Evolutionary conservation across 2,113 vertebrate species (phyloP).

Genomic region (Oncorhynchus clarkii): DNA sequence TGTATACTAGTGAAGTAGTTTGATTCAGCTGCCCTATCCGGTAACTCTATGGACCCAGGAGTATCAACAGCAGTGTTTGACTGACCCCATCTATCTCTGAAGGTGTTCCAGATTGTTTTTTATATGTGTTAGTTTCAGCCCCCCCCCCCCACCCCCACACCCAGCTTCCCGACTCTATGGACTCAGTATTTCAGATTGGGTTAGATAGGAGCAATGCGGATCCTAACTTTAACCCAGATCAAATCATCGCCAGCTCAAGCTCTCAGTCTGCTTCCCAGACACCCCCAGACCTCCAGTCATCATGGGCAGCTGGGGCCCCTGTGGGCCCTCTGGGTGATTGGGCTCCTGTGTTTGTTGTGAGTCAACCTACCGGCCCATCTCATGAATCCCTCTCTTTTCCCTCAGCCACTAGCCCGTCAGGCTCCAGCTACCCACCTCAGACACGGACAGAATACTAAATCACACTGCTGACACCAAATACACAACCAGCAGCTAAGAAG

Average conservation of each 20-base stretch:
- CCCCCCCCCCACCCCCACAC: too few relatives aligned
- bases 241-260: too few relatives aligned
- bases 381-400: slow-evolving; percentile 4
- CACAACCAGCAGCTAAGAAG: too few relatives aligned
- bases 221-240: too few relatives aligned
- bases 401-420: neutral
- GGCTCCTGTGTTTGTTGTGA: neutral
- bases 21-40: neutral
- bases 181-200: too few relatives aligned
- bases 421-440: neutral
- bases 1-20: neutral
- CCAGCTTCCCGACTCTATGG: too few relatives aligned
- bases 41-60: neutral
- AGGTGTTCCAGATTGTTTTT: too few relatives aligned
- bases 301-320: neutral
- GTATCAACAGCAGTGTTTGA: neutral
- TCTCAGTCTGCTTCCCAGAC: too few relatives aligned
- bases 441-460: neutral
- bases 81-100: too few relatives aligned
- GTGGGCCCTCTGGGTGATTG: neutral
- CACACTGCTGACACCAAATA: neutral
- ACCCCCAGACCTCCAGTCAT: neutral
- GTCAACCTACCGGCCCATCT: neutral
- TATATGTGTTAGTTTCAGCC: too few relatives aligned
- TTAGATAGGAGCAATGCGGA: too few relatives aligned